A percentile compares a stretch with the other conserved stretches of the same genome.
Evolutionary conservation across 2,797 vertebrate species (phyloP).

Genomic region (Prionace glauca): DNA sequence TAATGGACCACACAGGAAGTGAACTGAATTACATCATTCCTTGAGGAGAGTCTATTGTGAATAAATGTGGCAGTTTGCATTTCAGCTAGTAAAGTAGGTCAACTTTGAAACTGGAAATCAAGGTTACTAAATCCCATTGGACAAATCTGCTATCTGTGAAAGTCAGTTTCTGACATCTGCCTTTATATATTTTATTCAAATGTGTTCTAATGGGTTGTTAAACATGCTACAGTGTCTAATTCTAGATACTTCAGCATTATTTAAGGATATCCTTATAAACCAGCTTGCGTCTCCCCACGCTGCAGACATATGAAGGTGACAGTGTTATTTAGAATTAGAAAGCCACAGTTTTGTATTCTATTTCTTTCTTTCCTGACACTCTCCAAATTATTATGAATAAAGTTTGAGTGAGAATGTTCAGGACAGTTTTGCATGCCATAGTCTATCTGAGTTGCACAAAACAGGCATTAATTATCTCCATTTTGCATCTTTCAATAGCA

Average conservation of each 20-base stretch:
- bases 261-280: not conserved
- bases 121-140: slow-evolving; percentile 4
- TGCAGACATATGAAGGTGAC: not conserved
- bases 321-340: not conserved
- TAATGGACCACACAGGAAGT: not conserved
- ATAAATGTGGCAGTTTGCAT: not conserved
- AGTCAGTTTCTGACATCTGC: not conserved
- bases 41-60: not conserved
- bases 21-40: not conserved
- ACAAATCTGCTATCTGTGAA: not conserved
- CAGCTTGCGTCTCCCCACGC: not conserved
- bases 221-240: not conserved
- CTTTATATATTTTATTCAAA: not conserved
- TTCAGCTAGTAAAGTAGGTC: not conserved
- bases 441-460: not conserved
- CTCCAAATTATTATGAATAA: not conserved
- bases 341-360: not conserved
- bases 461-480: not conserved
- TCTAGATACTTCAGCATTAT: not conserved
- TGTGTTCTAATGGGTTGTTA: not conserved
- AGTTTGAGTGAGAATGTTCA: not conserved
- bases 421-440: not conserved
- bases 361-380: not conserved
- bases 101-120: not conserved
- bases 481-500: not conserved